Conservation (phyloP, 2,888 invertebrate genomes). For the Rhamnusium bicolor region DNA sequence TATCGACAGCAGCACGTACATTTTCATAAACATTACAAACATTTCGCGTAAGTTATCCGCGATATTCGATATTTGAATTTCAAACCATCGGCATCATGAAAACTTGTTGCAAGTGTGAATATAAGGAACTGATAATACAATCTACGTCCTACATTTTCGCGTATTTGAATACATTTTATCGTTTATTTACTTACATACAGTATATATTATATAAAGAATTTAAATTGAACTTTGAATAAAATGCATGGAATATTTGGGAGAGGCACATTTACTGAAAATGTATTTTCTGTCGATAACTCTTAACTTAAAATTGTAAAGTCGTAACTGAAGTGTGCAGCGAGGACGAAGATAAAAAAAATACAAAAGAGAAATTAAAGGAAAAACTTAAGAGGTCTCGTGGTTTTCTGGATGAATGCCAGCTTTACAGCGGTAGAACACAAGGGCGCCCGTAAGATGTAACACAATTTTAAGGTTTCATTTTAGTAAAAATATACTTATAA, state of each 20-base stretch:
- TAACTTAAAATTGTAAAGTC: constrained; percentile 26
- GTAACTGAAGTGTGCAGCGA: not conserved
- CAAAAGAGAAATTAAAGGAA: constrained; percentile 9
- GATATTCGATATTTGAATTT: constrained; percentile 33
- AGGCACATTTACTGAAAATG: not conserved
- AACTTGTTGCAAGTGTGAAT: constrained; percentile 29
- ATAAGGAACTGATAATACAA: constrained; percentile 26
- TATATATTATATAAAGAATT: not conserved
- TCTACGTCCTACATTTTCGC: constrained; percentile 23
- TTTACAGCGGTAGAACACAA: constrained; percentile 1
- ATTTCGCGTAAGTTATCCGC: constrained; percentile 10
- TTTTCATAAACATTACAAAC: constrained; percentile 8
- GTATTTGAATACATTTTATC: constrained; percentile 24
- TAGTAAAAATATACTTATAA: not conserved
- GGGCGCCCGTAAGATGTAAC: not conserved
- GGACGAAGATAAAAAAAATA: constrained; percentile 17
- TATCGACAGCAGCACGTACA: not conserved
- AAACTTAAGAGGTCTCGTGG: not conserved
- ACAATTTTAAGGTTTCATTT: not conserved
- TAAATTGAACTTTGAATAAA: not conserved
- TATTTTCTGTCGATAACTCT: not conserved
- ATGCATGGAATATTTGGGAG: constrained; percentile 10
- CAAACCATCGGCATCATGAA: constrained; percentile 34
- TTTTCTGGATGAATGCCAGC: constrained; percentile 23
- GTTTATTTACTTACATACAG: constrained; percentile 14